Percentiles rank a stretch among this genome's conserved stretches.
Evolutionary conservation across 2,113 vertebrate genomes (phyloP).

Genomic region (Dicaeum eximium): DNA sequence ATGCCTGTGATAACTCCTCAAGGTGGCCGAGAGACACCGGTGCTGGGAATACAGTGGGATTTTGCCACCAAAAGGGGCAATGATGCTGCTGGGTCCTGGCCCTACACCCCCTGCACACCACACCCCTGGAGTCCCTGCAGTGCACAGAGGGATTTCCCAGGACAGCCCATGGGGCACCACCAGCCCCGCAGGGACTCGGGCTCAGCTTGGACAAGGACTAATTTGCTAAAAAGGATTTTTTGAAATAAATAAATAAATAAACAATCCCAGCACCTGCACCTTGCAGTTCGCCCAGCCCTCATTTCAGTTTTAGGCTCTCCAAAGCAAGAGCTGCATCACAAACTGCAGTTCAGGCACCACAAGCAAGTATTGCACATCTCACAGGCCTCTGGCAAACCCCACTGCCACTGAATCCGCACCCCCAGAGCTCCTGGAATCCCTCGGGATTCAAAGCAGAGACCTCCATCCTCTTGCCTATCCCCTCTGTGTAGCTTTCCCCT

Average conservation of each 20-base stretch:
- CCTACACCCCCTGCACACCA: fast-evolving
- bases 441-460: fast-evolving
- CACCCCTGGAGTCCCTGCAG: not conserved
- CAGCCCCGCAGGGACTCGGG: fast-evolving
- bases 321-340: fast-evolving
- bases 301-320: not conserved
- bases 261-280: no score
- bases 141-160: not conserved
- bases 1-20: not conserved
- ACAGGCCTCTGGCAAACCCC: not conserved
- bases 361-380: fast-evolving
- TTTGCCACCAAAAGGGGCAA: fast-evolving
- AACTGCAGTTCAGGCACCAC: not conserved
- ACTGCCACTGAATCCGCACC: fast-evolving
- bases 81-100: not conserved
- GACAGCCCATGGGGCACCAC: fast-evolving
- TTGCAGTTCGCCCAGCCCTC: not conserved
- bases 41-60: fast-evolving
- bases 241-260: not conserved
- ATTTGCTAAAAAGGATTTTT: not conserved
- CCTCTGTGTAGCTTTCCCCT: fast-evolving
- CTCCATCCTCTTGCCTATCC: not conserved
- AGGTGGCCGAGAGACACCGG: not conserved
- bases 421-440: not conserved
- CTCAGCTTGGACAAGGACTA: not conserved